Conservation (phyloP, 2,113 vertebrate species). For the Lophura nycthemera region DNA sequence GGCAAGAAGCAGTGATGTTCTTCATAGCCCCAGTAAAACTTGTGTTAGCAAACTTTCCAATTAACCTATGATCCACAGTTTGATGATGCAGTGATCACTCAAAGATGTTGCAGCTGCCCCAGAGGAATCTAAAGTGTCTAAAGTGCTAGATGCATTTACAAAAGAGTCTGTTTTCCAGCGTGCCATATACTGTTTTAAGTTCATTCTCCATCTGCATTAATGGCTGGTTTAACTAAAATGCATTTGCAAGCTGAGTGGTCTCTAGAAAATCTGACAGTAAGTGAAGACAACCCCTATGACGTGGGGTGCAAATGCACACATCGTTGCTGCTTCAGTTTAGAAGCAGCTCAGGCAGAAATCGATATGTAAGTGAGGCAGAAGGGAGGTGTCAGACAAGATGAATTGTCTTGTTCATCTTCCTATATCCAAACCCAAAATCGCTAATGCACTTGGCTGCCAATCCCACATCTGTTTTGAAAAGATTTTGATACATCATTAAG, state of each 20-base stretch:
- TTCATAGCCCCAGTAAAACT: not conserved
- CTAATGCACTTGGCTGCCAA: not conserved
- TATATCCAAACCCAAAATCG: conserved; percentile 8
- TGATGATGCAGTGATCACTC: conserved; percentile 2
- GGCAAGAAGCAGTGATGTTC: not conserved
- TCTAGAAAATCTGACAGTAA: conserved; percentile 24
- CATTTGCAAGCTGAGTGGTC: not conserved
- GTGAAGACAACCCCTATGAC: not conserved
- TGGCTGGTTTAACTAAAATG: conserved; percentile 32
- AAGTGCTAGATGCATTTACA: conserved; percentile 45
- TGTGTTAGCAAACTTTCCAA: conserved; percentile 49
- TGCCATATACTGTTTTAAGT: not conserved
- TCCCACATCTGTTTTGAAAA: conserved; percentile 20
- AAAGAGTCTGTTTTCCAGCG: not conserved
- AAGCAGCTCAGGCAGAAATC: conserved; percentile 27
- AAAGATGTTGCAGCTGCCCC: conserved; percentile 34
- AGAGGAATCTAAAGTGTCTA: conserved; percentile 34
- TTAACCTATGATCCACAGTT: conserved; percentile 19
- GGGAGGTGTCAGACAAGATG: not conserved
- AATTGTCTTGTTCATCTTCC: conserved; percentile 8
- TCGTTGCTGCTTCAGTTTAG: not conserved
- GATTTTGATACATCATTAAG: not conserved
- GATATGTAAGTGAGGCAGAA: conserved; percentile 1
- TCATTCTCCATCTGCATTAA: not conserved
- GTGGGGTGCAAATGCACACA: not conserved